These are phyloP conservation scores for Pogonomyrmex californicus DNA, from an alignment of 1,140 invertebrate genomes.

Conservation along the genomic window DNA sequence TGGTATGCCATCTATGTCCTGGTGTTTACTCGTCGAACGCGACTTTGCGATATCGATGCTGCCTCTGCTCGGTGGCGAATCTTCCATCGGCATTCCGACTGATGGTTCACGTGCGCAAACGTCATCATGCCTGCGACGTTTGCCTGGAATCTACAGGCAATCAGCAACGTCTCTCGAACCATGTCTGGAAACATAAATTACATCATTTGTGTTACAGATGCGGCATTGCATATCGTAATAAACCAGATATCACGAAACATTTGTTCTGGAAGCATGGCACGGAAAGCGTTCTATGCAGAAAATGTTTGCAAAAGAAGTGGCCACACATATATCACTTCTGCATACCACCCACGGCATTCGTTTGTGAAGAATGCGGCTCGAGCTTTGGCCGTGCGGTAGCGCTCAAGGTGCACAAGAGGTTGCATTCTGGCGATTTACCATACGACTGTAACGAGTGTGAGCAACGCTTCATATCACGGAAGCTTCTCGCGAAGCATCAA, in stretches of 20 bases:
- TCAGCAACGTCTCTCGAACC: slow-evolving; percentile 93
- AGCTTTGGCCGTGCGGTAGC: slow-evolving; percentile 92
- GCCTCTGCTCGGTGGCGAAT: slow-evolving; percentile 90
- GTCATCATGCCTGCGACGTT: slow-evolving; percentile 94
- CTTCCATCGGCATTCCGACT: slow-evolving; percentile 94
- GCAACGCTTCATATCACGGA: slow-evolving; percentile 93
- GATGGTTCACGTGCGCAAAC: slow-evolving; percentile 94
- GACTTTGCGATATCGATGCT: slow-evolving; percentile 90
- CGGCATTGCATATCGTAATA: slow-evolving; percentile 94
- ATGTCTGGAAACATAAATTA: slow-evolving; percentile 96
- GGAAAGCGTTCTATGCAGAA: slow-evolving; percentile 94
- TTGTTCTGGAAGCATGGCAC: slow-evolving; percentile 97
- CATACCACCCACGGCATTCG: slow-evolving; percentile 91
- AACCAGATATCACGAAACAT: slow-evolving; percentile 95
- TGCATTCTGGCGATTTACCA: slow-evolving; percentile 91
- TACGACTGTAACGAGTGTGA: slow-evolving; percentile 91
- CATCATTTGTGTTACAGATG: slow-evolving; percentile 95
- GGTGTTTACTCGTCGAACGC: slow-evolving; percentile 91
- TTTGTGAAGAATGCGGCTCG: slow-evolving; percentile 93
- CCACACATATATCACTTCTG: slow-evolving; percentile 96
- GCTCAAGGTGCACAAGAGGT: slow-evolving; percentile 93
- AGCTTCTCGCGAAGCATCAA: slow-evolving; percentile 91
- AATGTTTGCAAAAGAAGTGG: slow-evolving; percentile 95
- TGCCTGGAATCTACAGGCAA: slow-evolving; percentile 93
- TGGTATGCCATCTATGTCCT: slow-evolving; percentile 94